phyloP scores from a whole-genome alignment of 2,113 vertebrate species.

The Rousettus leschenaultii region DNA sequence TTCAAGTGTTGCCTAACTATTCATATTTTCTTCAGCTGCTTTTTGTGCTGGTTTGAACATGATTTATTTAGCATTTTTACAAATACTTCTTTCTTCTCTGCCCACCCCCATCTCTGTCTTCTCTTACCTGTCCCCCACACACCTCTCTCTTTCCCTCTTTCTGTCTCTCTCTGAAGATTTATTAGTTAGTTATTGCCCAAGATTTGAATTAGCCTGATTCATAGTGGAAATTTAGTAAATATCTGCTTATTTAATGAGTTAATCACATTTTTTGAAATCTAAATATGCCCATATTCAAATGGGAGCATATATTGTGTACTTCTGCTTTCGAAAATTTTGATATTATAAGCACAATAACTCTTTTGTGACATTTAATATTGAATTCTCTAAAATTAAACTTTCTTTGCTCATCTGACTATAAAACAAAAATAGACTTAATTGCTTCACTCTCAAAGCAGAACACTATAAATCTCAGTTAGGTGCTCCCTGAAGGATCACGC shows the following conservation, averaged over 20 bases:
- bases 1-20: not conserved
- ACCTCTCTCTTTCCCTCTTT: no score
- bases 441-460: not conserved
- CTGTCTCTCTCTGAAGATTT: not conserved
- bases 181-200: not conserved
- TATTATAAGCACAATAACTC: not conserved
- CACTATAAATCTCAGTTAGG: not conserved
- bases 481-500: not conserved
- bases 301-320: not conserved
- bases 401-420: not conserved
- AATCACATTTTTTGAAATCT: not conserved
- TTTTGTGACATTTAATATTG: not conserved
- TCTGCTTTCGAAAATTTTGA: not conserved
- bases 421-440: slow-evolving; percentile 19
- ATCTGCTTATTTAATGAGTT: not conserved
- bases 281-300: not conserved
- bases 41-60: not conserved
- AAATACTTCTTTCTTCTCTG: not conserved
- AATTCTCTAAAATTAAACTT: not conserved
- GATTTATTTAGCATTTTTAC: not conserved
- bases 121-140: not conserved
- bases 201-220: not conserved
- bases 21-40: not conserved
- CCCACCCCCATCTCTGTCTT: accelerated
- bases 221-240: not conserved